These are phyloP conservation scores for Anarhynchus alexandrinus DNA, from an alignment of 2,113 vertebrate species.

Conservation along the genomic window DNA sequence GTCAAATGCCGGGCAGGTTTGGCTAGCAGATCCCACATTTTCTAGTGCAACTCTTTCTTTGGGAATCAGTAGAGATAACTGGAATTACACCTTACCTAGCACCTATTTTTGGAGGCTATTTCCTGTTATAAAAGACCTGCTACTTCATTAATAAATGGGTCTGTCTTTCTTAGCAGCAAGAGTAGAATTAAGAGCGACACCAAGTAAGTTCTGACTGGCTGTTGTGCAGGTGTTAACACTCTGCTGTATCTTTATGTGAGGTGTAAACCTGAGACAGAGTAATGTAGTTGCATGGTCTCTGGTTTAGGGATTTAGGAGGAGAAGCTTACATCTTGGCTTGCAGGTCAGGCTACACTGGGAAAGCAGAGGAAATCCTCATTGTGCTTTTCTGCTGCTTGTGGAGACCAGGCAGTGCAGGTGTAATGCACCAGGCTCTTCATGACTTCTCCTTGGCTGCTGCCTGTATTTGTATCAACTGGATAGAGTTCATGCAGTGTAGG, in stretches of 20 bases:
- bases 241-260: background rate
- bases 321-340: background rate
- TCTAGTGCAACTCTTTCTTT: background rate
- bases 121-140: background rate
- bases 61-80: background rate
- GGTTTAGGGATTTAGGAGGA: background rate
- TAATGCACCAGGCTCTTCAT: background rate
- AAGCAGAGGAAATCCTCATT: background rate
- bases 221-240: background rate
- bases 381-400: background rate
- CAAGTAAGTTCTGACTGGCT: background rate
- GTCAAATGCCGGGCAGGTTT: background rate
- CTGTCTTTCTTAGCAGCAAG: background rate
- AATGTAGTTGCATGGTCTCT: background rate
- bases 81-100: background rate
- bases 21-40: background rate
- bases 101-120: background rate
- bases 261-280: background rate
- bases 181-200: background rate
- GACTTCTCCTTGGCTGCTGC: background rate
- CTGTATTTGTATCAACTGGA: background rate
- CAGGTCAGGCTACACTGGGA: background rate
- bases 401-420: background rate
- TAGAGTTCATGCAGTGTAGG: background rate
- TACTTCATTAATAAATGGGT: background rate